Conservation (phyloP, 2,113 vertebrate species). For the Paralichthys olivaceus region DNA sequence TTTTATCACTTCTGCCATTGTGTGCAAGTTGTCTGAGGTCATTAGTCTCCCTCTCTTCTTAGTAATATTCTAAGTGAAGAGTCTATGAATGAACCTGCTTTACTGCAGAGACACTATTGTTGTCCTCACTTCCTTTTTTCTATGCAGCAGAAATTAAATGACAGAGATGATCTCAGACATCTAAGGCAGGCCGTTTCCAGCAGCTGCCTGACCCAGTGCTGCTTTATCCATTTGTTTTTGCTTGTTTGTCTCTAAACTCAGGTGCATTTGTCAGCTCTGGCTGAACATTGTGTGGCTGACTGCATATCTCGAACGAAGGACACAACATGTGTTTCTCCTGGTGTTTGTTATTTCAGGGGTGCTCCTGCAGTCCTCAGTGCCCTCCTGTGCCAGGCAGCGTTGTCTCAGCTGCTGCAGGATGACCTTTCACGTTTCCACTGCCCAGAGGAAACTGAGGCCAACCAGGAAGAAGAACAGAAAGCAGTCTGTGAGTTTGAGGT, state of each 20-base stretch:
- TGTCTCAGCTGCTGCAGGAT: conserved; percentile 79
- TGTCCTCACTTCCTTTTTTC: conserved; percentile 60
- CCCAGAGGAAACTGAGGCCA: conserved; percentile 52
- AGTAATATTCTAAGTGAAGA: too few relatives aligned
- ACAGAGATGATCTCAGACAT: too few relatives aligned
- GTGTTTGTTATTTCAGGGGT: conserved; percentile 71
- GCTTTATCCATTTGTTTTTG: background rate
- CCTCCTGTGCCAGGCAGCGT: conserved; percentile 80
- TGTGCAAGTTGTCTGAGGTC: too few relatives aligned
- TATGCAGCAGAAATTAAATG: conserved; percentile 7
- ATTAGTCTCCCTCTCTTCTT: too few relatives aligned
- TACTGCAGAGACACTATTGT: conserved; percentile 71
- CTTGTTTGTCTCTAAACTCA: background rate
- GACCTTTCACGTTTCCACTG: conserved; percentile 84
- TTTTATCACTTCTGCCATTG: too few relatives aligned
- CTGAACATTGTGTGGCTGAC: background rate
- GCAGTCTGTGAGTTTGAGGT: conserved; percentile 75
- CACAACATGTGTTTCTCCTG: background rate
- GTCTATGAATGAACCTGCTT: conserved; percentile 51
- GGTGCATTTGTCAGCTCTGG: background rate
- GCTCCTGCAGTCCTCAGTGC: conserved; percentile 79
- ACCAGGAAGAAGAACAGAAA: conserved; percentile 65
- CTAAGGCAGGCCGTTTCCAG: too few relatives aligned
- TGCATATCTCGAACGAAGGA: background rate
- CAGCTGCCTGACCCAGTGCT: too few relatives aligned